Percentiles rank a stretch among this genome's conserved stretches.
Evolutionary conservation across 2,888 invertebrate species (phyloP).

Genomic region (Hololepta plana): DNA sequence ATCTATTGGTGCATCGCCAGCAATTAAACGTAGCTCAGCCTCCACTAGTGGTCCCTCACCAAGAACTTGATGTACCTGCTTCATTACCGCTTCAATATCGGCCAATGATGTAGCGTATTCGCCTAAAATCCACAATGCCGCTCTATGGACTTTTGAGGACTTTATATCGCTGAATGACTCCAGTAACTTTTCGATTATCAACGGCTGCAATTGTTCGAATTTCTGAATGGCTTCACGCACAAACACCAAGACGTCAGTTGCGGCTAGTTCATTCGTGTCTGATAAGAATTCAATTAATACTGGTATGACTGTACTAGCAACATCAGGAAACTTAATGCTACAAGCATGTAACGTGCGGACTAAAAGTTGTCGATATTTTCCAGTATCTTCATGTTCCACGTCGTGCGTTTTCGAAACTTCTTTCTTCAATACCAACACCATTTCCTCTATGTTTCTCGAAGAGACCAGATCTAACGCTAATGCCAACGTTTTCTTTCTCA

Average conservation of each 20-base stretch:
- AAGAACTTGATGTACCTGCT: conserved; percentile 42
- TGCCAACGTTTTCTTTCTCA: conserved; percentile 30
- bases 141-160: conserved; percentile 81
- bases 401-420: conserved; percentile 81
- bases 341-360: conserved; percentile 90
- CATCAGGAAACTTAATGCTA: conserved; percentile 90
- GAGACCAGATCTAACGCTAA: conserved; percentile 77
- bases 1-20: conserved; percentile 48
- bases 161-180: conserved; percentile 76
- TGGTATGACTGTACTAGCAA: conserved; percentile 84
- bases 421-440: conserved; percentile 82
- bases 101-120: conserved; percentile 73
- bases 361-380: conserved; percentile 85
- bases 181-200: conserved; percentile 66
- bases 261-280: conserved; percentile 76
- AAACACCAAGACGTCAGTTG: conserved; percentile 87
- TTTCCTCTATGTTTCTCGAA: conserved; percentile 85
- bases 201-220: conserved; percentile 60
- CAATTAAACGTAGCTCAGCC: conserved; percentile 47
- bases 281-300: conserved; percentile 86
- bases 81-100: conserved; percentile 66
- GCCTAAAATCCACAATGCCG: conserved; percentile 93
- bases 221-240: conserved; percentile 91
- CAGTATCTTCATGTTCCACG: conserved; percentile 80
- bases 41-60: conserved; percentile 52